phyloP scores from a whole-genome alignment of 2,113 vertebrate species.

The Zingel zingel region DNA sequence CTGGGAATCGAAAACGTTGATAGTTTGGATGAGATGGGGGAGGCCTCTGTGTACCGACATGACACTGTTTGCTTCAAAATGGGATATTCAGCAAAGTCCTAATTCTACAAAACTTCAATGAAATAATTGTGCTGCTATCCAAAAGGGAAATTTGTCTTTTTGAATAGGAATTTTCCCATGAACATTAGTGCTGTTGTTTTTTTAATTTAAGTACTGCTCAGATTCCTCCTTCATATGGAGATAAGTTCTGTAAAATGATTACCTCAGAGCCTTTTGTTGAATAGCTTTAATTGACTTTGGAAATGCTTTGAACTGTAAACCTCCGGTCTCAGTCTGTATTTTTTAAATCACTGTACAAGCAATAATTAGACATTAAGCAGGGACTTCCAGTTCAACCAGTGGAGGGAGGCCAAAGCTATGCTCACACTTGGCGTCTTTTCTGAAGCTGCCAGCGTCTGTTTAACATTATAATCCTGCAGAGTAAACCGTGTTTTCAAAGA shows the following conservation, averaged over 20 bases:
- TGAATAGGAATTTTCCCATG: neutral
- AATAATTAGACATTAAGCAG: too few relatives aligned
- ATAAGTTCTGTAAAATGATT: neutral
- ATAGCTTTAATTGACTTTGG: neutral
- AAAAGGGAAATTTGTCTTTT: neutral
- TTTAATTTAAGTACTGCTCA: too few relatives aligned
- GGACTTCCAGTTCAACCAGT: too few relatives aligned
- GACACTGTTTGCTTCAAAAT: neutral
- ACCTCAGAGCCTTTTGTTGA: neutral
- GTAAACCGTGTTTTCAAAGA: too few relatives aligned
- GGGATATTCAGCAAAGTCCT: conserved; percentile 4
- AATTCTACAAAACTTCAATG: neutral
- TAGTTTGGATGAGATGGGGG: conserved; percentile 3
- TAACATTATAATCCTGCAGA: too few relatives aligned
- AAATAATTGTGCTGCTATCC: neutral
- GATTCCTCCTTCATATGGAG: neutral
- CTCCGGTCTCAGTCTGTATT: neutral
- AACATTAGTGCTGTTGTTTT: neutral
- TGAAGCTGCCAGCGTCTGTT: too few relatives aligned
- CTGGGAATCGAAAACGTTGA: conserved; percentile 4
- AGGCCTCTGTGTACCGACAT: neutral
- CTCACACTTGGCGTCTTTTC: too few relatives aligned
- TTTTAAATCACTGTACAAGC: too few relatives aligned
- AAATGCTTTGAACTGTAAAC: neutral
- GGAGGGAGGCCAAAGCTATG: too few relatives aligned